Percentiles rank a stretch among this genome's conserved stretches.
phyloP scores from a whole-genome alignment of 2,888 invertebrate species.

The Tenthredo livida region DNA sequence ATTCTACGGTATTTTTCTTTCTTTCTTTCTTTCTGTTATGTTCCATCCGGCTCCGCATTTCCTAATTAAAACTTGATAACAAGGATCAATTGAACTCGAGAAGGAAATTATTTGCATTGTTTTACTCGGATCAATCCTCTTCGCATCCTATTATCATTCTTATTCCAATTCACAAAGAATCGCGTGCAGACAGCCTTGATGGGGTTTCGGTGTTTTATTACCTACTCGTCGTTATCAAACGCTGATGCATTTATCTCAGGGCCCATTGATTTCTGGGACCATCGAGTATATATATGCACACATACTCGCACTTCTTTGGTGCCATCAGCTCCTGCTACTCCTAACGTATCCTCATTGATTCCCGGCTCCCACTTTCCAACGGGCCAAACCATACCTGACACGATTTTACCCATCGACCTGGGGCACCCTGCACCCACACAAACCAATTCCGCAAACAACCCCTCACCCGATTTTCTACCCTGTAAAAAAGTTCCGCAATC shows the following conservation, averaged over 20 bases:
- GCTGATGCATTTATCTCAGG: slow-evolving; percentile 40
- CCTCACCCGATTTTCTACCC: not conserved
- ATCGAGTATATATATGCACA: not conserved
- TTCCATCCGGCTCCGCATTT: not conserved
- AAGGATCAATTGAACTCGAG: not conserved
- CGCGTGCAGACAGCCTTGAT: not conserved
- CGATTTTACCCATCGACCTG: slow-evolving; percentile 26
- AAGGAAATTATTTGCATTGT: not conserved
- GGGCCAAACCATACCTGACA: too few relatives aligned
- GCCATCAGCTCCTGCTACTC: slow-evolving; percentile 38
- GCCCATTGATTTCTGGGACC: slow-evolving; percentile 48
- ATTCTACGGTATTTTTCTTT: not conserved
- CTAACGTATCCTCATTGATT: slow-evolving; percentile 50
- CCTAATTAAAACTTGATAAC: slow-evolving; percentile 1
- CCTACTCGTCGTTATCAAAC: slow-evolving; percentile 35
- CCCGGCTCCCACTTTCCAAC: slow-evolving; percentile 28
- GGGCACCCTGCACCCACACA: not conserved
- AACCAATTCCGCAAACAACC: not conserved
- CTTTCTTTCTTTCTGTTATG: too few relatives aligned
- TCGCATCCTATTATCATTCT: not conserved
- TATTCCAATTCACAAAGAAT: not conserved
- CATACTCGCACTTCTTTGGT: slow-evolving; percentile 11
- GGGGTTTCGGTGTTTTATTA: not conserved
- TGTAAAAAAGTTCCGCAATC: not conserved
- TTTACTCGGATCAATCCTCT: not conserved